Evolutionary conservation across 1,140 invertebrate species (phyloP).

Genomic region (Periplaneta americana): DNA sequence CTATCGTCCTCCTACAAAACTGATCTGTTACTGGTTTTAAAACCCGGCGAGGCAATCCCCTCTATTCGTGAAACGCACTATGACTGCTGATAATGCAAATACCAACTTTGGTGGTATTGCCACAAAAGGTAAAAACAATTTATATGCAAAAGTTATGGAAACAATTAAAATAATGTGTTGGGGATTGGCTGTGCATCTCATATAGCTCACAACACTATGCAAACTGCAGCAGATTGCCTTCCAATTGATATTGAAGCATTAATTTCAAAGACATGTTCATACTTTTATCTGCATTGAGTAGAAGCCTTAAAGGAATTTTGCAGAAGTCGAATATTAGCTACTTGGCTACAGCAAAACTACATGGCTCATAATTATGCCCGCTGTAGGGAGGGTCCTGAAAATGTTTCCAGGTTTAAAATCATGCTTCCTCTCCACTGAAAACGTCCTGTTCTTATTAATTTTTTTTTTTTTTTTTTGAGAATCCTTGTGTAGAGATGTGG

Average conservation of each 20-base stretch:
- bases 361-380: conserved; percentile 20
- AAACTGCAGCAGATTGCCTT: conserved; percentile 20
- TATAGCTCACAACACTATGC: conserved; percentile 13
- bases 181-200: no score
- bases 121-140: not conserved
- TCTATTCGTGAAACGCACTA: no score
- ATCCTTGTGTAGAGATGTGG: conserved; percentile 11
- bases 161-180: conserved; percentile 4
- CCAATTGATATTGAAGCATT: conserved; percentile 20
- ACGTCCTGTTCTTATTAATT: conserved; percentile 13
- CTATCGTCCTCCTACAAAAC: no score
- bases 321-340: conserved; percentile 17
- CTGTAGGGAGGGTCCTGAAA: no score
- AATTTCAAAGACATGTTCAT: conserved; percentile 21
- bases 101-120: no score
- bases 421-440: conserved; percentile 16
- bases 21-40: no score
- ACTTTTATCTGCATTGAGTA: conserved; percentile 23
- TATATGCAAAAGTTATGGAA: not conserved
- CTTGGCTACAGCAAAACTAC: conserved; percentile 23
- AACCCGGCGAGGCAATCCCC: no score
- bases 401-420: no score
- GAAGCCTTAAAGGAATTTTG: conserved; percentile 22
- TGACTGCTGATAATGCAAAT: conserved; percentile 20
- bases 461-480: conserved; percentile 20